Evolutionary conservation across 2,797 vertebrate genomes (phyloP), one percentile per base, ranked within the genome.

Genomic region (Lithobates pipiens): DNA sequence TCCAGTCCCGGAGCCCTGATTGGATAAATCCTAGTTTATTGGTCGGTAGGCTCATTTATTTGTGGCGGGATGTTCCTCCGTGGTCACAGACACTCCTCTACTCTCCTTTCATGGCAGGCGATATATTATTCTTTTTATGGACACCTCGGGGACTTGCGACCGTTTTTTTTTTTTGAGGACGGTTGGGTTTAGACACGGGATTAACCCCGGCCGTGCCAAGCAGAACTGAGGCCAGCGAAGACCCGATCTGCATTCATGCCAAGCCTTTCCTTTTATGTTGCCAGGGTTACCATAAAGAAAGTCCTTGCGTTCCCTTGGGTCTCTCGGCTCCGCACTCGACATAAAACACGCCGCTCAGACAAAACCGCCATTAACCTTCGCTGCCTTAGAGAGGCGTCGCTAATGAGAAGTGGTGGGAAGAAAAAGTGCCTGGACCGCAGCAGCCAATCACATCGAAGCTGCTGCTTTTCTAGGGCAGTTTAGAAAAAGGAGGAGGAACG

Each of bases 241-340:
- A 9, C n/a, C 34, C 9, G 9, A 65, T 25, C 3, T 29, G 65
- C 27, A 25, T 25, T 27, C 65, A 29, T 13, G n/a, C 11, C 10
- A 65, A 39, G 23, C 61, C 9, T 65, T 67, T 18, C 65, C 27
- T 29, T 13, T 67, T 25, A 67, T 13, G 65, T 67, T 67, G 65
- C 65, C 5, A 67, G 10, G 65, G 65, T 67, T 67, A 67, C 65
- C n/a, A 67, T 67, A 67, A 67, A 67, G 61, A 67, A 25, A 67
- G n/a, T 25, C 27, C 65, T 15, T 29, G 11, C 25, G 27, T 67
- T 29, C 65, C 65, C 27, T 15, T 1, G 25, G 65, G 65, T 15
- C 65, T 67, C 65, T 25, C 65, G 0, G 25, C 25, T 65, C 23
- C 11, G 23, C 11, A n/a, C 63, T 29, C 25, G n/a, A 67, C 65